Evolutionary conservation across 2,797 vertebrate species (phyloP).

Genomic region (Arctocebus calabarensis): DNA sequence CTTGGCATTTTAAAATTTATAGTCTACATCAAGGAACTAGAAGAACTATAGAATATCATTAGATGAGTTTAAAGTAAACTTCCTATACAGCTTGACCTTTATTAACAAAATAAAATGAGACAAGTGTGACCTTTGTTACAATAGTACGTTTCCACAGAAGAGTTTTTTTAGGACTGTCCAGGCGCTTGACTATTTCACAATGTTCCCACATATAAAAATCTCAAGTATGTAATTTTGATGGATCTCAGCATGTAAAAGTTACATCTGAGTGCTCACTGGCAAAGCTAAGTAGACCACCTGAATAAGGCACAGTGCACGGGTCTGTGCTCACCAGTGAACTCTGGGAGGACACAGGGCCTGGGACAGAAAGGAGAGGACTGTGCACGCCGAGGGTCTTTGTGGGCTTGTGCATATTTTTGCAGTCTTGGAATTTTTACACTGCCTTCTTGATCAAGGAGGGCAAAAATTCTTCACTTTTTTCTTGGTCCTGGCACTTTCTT

Average conservation of each 20-base stretch:
- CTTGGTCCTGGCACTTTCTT: not conserved
- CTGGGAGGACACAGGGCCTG: not conserved
- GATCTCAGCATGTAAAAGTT: not conserved
- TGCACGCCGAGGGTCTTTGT: not conserved
- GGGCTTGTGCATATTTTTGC: not conserved
- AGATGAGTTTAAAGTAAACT: not conserved
- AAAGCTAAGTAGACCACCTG: not conserved
- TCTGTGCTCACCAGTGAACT: not conserved
- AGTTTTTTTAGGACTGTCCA: not conserved
- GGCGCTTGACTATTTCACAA: not conserved
- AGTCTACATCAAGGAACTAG: not conserved
- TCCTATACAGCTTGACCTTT: not conserved
- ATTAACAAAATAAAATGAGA: not conserved
- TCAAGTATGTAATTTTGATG: not conserved
- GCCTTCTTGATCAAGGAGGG: not conserved
- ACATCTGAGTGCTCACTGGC: not conserved
- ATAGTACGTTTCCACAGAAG: not conserved
- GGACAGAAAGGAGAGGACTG: not conserved
- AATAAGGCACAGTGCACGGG: rapidly evolving
- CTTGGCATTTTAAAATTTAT: conserved; percentile 4
- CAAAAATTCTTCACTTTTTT: not conserved
- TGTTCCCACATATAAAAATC: not conserved
- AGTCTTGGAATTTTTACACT: not conserved
- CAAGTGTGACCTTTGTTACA: not conserved
- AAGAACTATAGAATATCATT: not conserved